A percentile compares a stretch with the other conserved stretches of the same genome.
These are phyloP conservation scores for Trinorchestia longiramus DNA, from an alignment of 1,140 invertebrate species.

Conservation along the genomic window DNA sequence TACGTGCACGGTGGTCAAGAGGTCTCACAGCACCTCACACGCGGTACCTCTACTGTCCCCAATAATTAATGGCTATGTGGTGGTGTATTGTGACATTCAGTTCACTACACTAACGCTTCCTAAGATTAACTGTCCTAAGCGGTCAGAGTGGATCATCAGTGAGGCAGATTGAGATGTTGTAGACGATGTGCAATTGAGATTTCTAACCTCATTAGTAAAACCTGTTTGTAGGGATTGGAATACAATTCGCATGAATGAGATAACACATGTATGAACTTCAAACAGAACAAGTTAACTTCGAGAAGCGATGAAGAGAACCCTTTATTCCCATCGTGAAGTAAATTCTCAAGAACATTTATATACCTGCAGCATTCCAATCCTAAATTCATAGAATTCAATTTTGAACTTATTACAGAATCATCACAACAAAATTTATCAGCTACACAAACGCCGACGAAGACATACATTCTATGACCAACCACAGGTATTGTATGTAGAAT, in stretches of 20 bases:
- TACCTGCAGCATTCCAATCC: not conserved
- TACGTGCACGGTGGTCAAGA: not conserved
- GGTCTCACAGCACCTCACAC: slow-evolving; percentile 3
- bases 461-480: not conserved
- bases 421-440: not conserved
- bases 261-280: not conserved
- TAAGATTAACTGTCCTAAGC: slow-evolving; percentile 13
- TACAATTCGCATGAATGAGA: not conserved
- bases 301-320: not conserved
- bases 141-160: not conserved
- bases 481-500: too few relatives aligned
- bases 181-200: not conserved
- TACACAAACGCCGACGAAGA: not conserved
- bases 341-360: not conserved
- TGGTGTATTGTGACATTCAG: slow-evolving; percentile 37
- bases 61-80: slow-evolving; percentile 37
- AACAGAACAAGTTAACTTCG: not conserved
- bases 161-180: slow-evolving; percentile 20
- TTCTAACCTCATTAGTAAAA: not conserved
- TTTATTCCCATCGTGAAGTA: not conserved
- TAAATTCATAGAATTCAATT: not conserved
- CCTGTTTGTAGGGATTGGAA: not conserved
- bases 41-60: not conserved
- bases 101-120: slow-evolving; percentile 6
- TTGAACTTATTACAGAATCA: not conserved